Evolutionary conservation across 2,797 vertebrate genomes (phyloP).

Genomic region (Oceanodroma leucorhoa): DNA sequence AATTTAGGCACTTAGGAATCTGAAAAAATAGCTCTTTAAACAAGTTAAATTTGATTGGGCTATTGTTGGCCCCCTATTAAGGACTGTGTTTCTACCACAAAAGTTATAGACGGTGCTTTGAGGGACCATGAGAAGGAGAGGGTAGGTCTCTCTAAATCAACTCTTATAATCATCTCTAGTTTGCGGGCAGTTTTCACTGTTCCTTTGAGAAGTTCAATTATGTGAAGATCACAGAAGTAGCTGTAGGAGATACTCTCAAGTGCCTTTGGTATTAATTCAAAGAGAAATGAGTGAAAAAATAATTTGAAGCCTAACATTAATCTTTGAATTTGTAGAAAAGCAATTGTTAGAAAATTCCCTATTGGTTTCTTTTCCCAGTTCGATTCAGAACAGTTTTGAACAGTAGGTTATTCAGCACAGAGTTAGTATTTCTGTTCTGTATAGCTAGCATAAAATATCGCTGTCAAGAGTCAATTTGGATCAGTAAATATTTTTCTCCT

Average conservation of each 20-base stretch:
- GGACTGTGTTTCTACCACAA: not conserved
- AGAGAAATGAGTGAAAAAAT: conserved; percentile 41
- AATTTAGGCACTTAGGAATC: not conserved
- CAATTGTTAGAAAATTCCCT: conserved; percentile 26
- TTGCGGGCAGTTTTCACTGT: not conserved
- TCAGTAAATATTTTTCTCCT: not conserved
- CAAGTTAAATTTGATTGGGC: not conserved
- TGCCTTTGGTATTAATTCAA: conserved; percentile 37
- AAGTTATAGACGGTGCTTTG: not conserved
- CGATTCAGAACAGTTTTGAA: not conserved
- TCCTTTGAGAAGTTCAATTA: conserved; percentile 53
- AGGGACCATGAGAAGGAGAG: not conserved
- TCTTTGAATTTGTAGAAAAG: conserved; percentile 35
- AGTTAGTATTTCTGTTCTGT: not conserved
- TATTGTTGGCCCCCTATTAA: not conserved
- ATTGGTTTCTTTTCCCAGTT: conserved; percentile 32
- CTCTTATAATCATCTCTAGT: not conserved
- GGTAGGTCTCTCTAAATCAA: not conserved
- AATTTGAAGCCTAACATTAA: conserved; percentile 29
- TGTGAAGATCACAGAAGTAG: conserved; percentile 14
- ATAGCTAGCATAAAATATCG: not conserved
- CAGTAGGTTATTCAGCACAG: not conserved
- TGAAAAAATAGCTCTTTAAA: not conserved
- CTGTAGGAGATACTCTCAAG: conserved; percentile 24
- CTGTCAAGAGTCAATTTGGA: not conserved